phyloP scores from a whole-genome alignment of 2,797 vertebrate genomes.

The Enteromius trimaculatus region DNA sequence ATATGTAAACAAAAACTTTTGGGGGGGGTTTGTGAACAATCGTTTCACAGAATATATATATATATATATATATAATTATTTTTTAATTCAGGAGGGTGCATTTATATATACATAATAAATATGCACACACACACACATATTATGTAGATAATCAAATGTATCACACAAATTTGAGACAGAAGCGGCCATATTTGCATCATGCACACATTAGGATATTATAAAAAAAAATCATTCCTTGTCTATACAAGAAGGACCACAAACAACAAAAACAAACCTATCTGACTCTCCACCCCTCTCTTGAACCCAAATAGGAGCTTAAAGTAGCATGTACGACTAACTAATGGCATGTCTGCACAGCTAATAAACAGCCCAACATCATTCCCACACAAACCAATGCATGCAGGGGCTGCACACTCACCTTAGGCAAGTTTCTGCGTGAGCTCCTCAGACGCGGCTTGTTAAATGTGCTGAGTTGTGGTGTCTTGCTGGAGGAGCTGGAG shows the following conservation, averaged over 20 bases:
- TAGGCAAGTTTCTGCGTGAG: conserved; percentile 58
- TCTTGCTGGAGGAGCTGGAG: conserved; percentile 78
- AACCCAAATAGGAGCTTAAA: not conserved
- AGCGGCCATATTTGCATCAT: not conserved
- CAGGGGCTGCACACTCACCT: conserved; percentile 71
- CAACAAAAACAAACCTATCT: not conserved
- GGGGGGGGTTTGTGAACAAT: no score
- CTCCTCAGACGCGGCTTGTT: conserved; percentile 66
- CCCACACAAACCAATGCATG: not conserved
- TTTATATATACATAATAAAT: not conserved
- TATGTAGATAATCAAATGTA: not conserved
- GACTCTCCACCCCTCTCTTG: not conserved
- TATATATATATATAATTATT: not conserved
- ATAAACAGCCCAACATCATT: conserved; percentile 1
- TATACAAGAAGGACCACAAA: not conserved
- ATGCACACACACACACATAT: not conserved
- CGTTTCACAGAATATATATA: not conserved
- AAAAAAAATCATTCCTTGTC: not conserved
- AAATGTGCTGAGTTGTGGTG: conserved; percentile 65
- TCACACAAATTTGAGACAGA: not conserved
- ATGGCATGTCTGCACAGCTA: not conserved
- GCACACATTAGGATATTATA: not conserved
- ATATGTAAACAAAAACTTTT: no score
- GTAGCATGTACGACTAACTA: not conserved
- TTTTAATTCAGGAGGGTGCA: not conserved